Base-by-base conservation (phyloP, 37 sponge, comb jelly and placozoan genomes). In the Corticium candelabrum region DNA sequence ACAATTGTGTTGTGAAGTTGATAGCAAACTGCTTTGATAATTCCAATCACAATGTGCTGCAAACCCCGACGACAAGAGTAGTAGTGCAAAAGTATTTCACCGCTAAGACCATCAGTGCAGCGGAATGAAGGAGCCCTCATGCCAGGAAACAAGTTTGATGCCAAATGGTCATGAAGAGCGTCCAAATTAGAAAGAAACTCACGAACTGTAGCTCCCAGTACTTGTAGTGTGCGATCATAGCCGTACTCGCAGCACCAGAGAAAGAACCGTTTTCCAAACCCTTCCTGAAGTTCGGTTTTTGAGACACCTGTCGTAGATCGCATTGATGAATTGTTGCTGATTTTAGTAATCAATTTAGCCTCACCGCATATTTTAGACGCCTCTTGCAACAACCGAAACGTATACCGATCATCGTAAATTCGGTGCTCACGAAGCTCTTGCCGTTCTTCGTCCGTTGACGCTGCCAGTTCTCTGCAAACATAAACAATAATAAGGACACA, bases 91-190 rank as follows among this genome's bases (percentile, higher is more conserved):
- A 78, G 78, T 34, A 93, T 79, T 34, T 83, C 87, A 5, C 80
- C 82, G 68, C 68, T 68, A 31, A 68, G 33, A 11, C 80, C 84
- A 35, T 85, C 86, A 1, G 85, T 83, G 82, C 94, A 93, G 68
- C 91, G 80, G 67, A 93, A 93, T 33, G 91, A 90, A 15, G 94
- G 94, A 3, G 94, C 91, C 2, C 83, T 82, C 94, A 93, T 93
- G 0, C 84, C 80, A 1, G 91, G 91, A 78, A 89, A 93, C 74
- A 90, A 85, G 62, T 50, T 50, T 68, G 84, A 84, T n/a, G 91
- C 83, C 35, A 93, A 82, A 67, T 93, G 94, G 68, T 93, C 94
- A 79, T 93, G 94, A 3, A 93, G 86, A 1, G 94, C 88, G 78
- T 93, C 94, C 0, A 93, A 84, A 67, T 90, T 93, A 21, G 86